Conservation (phyloP, 2,888 invertebrate species). For the Nudaria mundana region DNA sequence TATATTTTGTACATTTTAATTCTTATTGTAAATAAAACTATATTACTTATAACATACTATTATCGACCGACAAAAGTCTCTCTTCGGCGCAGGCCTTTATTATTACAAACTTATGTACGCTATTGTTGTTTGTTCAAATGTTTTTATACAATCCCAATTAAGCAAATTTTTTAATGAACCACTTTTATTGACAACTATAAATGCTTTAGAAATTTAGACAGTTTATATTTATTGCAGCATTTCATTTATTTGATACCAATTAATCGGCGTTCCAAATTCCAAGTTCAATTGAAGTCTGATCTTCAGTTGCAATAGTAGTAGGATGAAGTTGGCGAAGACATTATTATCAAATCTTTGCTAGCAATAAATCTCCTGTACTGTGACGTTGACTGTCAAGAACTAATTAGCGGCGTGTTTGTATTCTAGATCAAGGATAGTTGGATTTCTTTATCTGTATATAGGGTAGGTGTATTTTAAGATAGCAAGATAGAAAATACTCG, state of each 20-base stretch:
- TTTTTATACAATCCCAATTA: conserved; percentile 53
- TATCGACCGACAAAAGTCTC: too few relatives aligned
- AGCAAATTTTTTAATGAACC: conserved; percentile 59
- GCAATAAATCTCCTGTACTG: conserved; percentile 49
- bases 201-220: conserved; percentile 53
- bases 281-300: conserved; percentile 34
- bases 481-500: conserved; percentile 52
- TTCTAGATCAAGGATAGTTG: conserved; percentile 56
- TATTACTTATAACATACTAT: too few relatives aligned
- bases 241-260: conserved; percentile 40
- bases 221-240: conserved; percentile 53
- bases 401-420: conserved; percentile 63
- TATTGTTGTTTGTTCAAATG: too few relatives aligned
- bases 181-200: conserved; percentile 65
- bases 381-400: conserved; percentile 48
- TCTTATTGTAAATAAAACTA: too few relatives aligned
- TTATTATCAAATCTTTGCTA: conserved; percentile 41
- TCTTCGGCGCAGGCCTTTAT: too few relatives aligned
- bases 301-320: conserved; percentile 28
- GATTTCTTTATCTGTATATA: conserved; percentile 48
- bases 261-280: conserved; percentile 50
- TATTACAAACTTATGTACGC: too few relatives aligned
- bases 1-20: too few relatives aligned
- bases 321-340: conserved; percentile 37
- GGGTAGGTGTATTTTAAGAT: conserved; percentile 64